Evolutionary conservation across 2,797 vertebrate species (phyloP), one percentile per base, ranked within the genome.

Genomic region (Clarias platycephalus): DNA sequence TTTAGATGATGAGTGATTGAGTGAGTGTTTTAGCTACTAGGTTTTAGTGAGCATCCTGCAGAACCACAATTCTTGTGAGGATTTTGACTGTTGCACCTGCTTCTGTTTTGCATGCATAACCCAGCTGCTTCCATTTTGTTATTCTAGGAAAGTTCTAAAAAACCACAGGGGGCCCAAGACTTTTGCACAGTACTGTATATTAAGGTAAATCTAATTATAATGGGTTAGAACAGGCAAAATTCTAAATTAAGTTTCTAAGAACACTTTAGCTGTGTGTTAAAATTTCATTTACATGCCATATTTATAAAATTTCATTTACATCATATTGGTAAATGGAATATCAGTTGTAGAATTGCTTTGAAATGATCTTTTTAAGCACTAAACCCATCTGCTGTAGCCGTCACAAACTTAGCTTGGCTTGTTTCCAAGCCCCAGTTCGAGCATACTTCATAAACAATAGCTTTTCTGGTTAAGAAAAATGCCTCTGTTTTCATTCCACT

Each of bases 401-500:
- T 49, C 49, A 26, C 18, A 31, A 31, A 22, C 3, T 49, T 75
- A 28, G 16, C 72, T 75, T 24, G 67, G 55, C 80, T 18, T 40
- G 72, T 83, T 57, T 24, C 60, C 37, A 44, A 44, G 34, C 24
- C 68, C 22, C 22, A 24, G 40, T 49, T 72, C 8, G 24, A 44
- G 37, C 37, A 44, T 12, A 57, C 26, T 77, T 62, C 44, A 76
- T 49, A 83, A 34, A 55, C 49, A 40, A 16, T 28, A 40, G 26
- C 31, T 26, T 83, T 67, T 76, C 74, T 77, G 82, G 60, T 34
- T 83, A 8, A 64, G 31, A 82, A 71, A 71, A 34, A 44, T 57
- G 49, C 28, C 9, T 57, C 31, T 84, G 75, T 79, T 77, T 79
- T 34, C 63, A 80, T 67, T 84, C 53, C 53, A 58, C 63, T 70